A percentile compares a stretch with the other conserved stretches of the same genome.
phyloP scores from a whole-genome alignment of 2,797 vertebrate genomes.

The Pseudochromis fuscus region DNA sequence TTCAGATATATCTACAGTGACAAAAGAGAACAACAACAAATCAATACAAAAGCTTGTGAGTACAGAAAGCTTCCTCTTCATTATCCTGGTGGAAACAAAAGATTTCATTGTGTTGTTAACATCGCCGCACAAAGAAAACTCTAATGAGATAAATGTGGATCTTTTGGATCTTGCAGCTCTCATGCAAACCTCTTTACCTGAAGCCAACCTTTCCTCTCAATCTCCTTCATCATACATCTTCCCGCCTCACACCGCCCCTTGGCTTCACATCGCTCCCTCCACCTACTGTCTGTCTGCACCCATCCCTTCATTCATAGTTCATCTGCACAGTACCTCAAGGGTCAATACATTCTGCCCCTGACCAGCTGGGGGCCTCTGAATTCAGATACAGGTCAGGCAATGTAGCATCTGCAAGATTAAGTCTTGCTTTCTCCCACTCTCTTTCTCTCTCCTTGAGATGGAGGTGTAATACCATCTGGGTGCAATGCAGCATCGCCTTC shows the following conservation, averaged over 20 bases:
- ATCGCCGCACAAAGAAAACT: neutral
- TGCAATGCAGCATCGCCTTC: conserved; percentile 6
- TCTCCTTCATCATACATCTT: conserved; percentile 20
- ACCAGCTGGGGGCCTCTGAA: neutral
- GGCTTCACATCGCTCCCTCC: conserved; percentile 18
- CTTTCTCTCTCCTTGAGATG: neutral
- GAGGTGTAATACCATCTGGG: neutral
- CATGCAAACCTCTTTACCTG: neutral
- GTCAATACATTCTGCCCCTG: conserved; percentile 44
- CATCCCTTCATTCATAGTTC: conserved; percentile 35
- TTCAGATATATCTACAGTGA: too few species aligned
- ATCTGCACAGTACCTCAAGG: conserved; percentile 31
- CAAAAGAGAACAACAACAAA: too few species aligned
- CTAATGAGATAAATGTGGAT: conserved; percentile 10
- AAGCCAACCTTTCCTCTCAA: conserved; percentile 1
- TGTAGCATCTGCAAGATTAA: conserved; percentile 22
- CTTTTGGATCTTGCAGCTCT: neutral
- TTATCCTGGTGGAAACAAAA: neutral
- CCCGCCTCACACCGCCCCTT: neutral
- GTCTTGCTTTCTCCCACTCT: conserved; percentile 6
- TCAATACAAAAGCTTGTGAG: too few species aligned
- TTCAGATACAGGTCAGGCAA: conserved; percentile 29
- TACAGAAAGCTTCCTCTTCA: neutral
- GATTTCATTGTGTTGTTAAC: neutral
- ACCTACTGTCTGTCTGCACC: conserved; percentile 23